These are phyloP conservation scores for Oryzias woworae DNA, from an alignment of 2,113 vertebrate genomes.

Conservation along the genomic window DNA sequence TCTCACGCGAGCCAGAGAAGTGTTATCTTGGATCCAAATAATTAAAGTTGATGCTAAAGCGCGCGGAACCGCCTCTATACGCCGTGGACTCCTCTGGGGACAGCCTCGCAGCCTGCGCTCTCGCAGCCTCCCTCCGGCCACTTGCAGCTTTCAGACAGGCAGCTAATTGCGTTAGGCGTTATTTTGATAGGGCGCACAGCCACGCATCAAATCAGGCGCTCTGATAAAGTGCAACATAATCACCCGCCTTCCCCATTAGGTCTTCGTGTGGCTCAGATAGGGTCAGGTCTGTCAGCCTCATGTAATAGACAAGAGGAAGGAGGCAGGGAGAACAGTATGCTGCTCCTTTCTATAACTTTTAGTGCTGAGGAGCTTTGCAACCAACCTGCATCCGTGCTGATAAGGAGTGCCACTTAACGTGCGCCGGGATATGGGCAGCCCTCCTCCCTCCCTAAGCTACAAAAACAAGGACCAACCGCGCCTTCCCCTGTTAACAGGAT, in stretches of 20 bases:
- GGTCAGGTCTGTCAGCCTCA: constrained; percentile 48
- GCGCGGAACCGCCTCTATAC: constrained; percentile 55
- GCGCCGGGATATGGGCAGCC: neutral
- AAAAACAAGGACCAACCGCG: constrained; percentile 4
- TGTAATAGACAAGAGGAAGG: constrained; percentile 37
- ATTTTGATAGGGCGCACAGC: constrained; percentile 66
- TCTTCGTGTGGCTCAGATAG: too few relatives aligned
- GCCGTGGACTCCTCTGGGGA: constrained; percentile 48
- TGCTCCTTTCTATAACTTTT: constrained; percentile 15
- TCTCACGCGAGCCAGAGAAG: constrained; percentile 38
- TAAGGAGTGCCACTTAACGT: constrained; percentile 54
- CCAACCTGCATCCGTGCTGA: constrained; percentile 66
- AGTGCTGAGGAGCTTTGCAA: constrained; percentile 20
- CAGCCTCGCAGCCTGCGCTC: constrained; percentile 12
- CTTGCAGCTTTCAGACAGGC: constrained; percentile 50
- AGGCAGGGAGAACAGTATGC: neutral
- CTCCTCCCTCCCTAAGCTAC: neutral
- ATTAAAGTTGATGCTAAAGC: constrained; percentile 66
- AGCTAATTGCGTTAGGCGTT: constrained; percentile 55
- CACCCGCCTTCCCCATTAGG: constrained; percentile 10
- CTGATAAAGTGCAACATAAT: constrained; percentile 56
- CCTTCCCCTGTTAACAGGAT: constrained; percentile 9
- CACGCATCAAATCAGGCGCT: constrained; percentile 61
- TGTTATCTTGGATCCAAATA: constrained; percentile 63
- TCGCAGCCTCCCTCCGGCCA: constrained; percentile 19